phyloP scores from a whole-genome alignment of 2,113 vertebrate genomes.

The Python bivittatus region DNA sequence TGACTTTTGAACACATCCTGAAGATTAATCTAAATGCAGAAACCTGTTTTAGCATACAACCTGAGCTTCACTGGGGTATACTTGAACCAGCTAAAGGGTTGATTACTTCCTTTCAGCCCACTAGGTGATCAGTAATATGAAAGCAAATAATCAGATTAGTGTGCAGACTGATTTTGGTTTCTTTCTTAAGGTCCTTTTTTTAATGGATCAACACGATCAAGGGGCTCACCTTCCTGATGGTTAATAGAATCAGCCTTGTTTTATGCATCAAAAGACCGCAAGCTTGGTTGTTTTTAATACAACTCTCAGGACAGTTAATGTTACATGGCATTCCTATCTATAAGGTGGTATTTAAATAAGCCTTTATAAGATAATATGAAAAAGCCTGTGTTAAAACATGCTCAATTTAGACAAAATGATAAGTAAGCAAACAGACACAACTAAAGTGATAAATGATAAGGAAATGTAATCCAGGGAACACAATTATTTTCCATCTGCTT shows the following conservation, averaged over 20 bases:
- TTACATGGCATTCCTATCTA: neutral
- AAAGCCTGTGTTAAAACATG: neutral
- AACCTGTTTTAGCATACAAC: neutral
- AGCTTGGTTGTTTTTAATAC: neutral
- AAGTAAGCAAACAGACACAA: neutral
- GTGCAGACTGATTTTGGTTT: neutral
- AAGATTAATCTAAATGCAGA: neutral
- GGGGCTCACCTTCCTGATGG: neutral
- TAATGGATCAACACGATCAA: neutral
- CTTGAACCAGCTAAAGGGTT: neutral
- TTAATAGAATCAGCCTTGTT: neutral
- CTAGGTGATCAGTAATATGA: neutral
- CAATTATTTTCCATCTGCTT: neutral
- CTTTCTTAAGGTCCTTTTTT: neutral
- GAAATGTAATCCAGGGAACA: neutral
- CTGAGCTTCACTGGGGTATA: neutral
- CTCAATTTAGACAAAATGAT: constrained; percentile 11
- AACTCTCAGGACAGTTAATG: neutral
- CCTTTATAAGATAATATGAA: constrained; percentile 10
- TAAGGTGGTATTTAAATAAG: neutral
- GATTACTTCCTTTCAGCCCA: neutral
- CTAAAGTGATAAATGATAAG: constrained; percentile 16
- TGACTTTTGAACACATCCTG: neutral
- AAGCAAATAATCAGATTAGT: neutral
- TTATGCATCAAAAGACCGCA: neutral